These are phyloP conservation scores for Pharmacophagus antenor DNA, from an alignment of 2,888 invertebrate genomes.

Conservation along the genomic window DNA sequence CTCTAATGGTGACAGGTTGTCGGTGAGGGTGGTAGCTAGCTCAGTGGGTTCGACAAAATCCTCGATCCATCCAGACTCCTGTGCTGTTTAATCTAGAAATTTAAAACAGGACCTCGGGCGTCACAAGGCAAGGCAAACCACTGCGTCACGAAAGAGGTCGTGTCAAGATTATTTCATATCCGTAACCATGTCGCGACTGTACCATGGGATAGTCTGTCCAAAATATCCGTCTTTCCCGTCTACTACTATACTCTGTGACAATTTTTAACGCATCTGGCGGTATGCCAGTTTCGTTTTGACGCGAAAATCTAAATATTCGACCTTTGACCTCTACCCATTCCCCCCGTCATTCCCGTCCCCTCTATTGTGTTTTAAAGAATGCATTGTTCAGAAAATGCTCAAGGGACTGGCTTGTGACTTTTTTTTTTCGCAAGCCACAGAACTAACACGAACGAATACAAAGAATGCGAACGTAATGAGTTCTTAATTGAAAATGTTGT, in stretches of 20 bases:
- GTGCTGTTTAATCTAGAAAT: too few species aligned
- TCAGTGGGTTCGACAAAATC: too few species aligned
- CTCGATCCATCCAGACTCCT: too few species aligned
- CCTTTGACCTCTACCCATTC: constrained; percentile 26
- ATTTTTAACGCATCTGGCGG: constrained; percentile 15
- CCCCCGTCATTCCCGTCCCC: neutral
- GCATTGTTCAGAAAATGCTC: constrained; percentile 22
- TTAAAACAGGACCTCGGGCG: too few species aligned
- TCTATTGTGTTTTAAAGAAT: constrained; percentile 18
- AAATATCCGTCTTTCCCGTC: constrained; percentile 7
- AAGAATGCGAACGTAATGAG: neutral
- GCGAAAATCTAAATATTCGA: constrained; percentile 29
- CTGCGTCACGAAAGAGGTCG: too few species aligned
- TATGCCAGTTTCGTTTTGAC: constrained; percentile 26
- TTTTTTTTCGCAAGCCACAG: constrained; percentile 3
- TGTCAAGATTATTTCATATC: neutral
- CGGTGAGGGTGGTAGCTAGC: too few species aligned
- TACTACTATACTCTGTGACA: constrained; percentile 13
- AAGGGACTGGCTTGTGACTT: constrained; percentile 5
- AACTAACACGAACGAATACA: constrained; percentile 1
- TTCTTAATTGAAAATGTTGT: constrained; percentile 5
- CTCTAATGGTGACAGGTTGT: too few species aligned
- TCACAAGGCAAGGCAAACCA: too few species aligned
- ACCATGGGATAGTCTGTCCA: neutral
- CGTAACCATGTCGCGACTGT: neutral